Conservation (phyloP, 2,888 invertebrate genomes). For the Tipula helvola region DNA sequence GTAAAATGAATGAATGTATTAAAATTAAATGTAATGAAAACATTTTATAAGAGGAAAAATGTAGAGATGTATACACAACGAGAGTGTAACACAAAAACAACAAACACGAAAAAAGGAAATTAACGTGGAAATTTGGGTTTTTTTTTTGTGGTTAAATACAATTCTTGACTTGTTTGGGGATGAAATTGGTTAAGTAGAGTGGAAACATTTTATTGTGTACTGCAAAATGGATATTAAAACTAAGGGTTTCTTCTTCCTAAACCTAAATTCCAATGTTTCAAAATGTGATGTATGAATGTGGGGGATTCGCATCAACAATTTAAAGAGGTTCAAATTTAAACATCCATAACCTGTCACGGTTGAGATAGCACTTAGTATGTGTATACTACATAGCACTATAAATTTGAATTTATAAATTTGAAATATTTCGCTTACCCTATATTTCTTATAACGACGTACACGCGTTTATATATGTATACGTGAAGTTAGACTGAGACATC, state of each 20-base stretch:
- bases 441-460: too few species aligned
- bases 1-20: background rate
- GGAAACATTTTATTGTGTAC: background rate
- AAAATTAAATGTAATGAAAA: background rate
- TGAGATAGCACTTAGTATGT: background rate
- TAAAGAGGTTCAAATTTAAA: background rate
- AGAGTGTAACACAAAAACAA: background rate
- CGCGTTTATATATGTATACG: too few species aligned
- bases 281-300: background rate
- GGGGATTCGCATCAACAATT: background rate
- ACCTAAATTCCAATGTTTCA: background rate
- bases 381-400: background rate
- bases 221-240: background rate
- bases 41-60: background rate
- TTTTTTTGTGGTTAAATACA: background rate
- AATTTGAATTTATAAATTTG: too few species aligned
- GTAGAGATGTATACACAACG: background rate
- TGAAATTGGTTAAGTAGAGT: background rate
- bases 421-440: too few species aligned
- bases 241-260: background rate
- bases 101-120: background rate
- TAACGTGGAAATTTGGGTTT: background rate
- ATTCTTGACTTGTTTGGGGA: background rate
- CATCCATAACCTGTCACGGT: background rate
- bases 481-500: too few species aligned